phyloP scores from a whole-genome alignment of 2,888 invertebrate genomes.

The Cepaea hortensis region DNA sequence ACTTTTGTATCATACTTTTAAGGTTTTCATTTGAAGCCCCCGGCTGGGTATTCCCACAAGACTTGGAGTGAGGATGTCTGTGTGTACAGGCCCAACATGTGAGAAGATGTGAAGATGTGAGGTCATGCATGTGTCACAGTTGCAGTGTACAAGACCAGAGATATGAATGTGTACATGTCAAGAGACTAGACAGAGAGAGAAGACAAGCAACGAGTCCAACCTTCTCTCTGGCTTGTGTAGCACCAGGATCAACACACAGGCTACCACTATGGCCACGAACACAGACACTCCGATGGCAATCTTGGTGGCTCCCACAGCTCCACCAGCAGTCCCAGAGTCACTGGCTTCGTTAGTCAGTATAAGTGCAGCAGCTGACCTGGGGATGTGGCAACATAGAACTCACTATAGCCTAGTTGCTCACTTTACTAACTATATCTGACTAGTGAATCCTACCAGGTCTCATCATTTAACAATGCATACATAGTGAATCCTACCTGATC shows the following conservation, averaged over 20 bases:
- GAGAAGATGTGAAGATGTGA: no score
- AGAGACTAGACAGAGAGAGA: not conserved
- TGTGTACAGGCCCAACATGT: no score
- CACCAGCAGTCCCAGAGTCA: not conserved
- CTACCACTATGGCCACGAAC: constrained; percentile 57
- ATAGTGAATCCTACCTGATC: no score
- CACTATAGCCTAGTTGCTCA: not conserved
- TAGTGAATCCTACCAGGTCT: no score
- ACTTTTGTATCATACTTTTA: no score
- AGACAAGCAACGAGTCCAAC: constrained; percentile 47
- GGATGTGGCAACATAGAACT: not conserved
- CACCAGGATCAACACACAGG: constrained; percentile 62
- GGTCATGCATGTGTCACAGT: no score
- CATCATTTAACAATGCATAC: no score
- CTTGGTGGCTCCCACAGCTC: constrained; percentile 53
- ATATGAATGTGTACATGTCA: no score
- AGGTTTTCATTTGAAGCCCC: no score
- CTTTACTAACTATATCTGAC: not conserved
- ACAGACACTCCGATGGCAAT: constrained; percentile 59
- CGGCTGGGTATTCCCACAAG: no score
- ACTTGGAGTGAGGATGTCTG: no score
- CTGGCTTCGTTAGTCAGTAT: not conserved
- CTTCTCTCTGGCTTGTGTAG: constrained; percentile 68
- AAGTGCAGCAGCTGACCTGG: not conserved
- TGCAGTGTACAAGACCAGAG: no score